Percentiles rank a stretch among this genome's conserved stretches.
These are phyloP conservation scores for Lithodes maja DNA, from an alignment of 2,888 invertebrate genomes.

Conservation along the genomic window DNA sequence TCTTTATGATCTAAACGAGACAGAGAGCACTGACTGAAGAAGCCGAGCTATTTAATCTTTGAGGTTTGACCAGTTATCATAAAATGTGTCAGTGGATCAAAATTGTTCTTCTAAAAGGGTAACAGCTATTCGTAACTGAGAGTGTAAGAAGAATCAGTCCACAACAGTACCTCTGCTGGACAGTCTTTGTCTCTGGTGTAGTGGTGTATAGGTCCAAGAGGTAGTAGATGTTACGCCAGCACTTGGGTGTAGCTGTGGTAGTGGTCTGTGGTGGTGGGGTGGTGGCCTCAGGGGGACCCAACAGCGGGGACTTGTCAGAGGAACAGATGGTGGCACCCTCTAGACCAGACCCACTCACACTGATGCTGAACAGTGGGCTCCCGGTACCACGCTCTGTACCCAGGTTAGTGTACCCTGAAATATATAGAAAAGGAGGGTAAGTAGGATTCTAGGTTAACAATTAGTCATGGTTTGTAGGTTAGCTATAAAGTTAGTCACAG, in stretches of 20 bases:
- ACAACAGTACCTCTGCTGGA: conserved; percentile 81
- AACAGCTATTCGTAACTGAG: too few relatives aligned
- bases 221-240: conserved; percentile 96
- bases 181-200: conserved; percentile 95
- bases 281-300: conserved; percentile 60
- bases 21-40: too few relatives aligned
- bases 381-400: conserved; percentile 63
- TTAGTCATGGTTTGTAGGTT: too few relatives aligned
- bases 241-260: conserved; percentile 81
- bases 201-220: conserved; percentile 94
- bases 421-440: too few relatives aligned
- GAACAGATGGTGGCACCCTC: conserved; percentile 70
- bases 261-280: conserved; percentile 52
- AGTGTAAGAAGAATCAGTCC: too few relatives aligned
- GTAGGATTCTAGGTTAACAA: too few relatives aligned
- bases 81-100: too few relatives aligned
- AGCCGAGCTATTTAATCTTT: too few relatives aligned
- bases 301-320: conserved; percentile 67
- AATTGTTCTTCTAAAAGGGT: too few relatives aligned
- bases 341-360: conserved; percentile 67
- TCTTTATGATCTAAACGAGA: too few relatives aligned
- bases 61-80: too few relatives aligned
- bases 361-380: conserved; percentile 64
- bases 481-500: too few relatives aligned
- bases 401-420: conserved; percentile 67